Evolutionary conservation across 2,888 invertebrate genomes (phyloP), one percentile per base, ranked within the genome.

Genomic region (Erpobdella octoculata): DNA sequence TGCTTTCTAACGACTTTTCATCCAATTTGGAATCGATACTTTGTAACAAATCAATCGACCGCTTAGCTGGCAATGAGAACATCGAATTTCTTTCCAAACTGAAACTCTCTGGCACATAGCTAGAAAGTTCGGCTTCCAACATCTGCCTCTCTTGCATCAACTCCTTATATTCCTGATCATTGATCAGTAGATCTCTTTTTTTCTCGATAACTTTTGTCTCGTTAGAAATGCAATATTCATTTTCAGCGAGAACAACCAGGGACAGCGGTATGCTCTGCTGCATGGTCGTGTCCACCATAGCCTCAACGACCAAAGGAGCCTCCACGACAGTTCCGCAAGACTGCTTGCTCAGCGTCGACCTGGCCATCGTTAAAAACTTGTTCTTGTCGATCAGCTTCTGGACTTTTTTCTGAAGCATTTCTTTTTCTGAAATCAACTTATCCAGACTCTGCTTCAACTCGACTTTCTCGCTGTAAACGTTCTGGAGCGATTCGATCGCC

Each of bases 371-470:
- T 9, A 65, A 18, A 36, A 25, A 53, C 31, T 58, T 72, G 28
- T 48, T 61, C 35, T 70, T 72, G n/a, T 70, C 66, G 25, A 35
- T 46, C 37, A 70, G 37, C 58, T 72, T 70, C 18, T 37, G 48
- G 68, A 73, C 59, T 38, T 67, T 71, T n/a, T 41, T 68, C 15
- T 38, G 48, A 33, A 73, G 69, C n/a, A 31, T 41, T 15, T 69
- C 66, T 41, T 70, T 69, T 28, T 72, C 72, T 15, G 59, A 53
- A 25, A 36, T 35, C 38, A 73, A 21, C 36, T 46, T 41, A 25
- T 73, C 74, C 12, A 73, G 41, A n/a, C 37, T 58, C 68, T 73
- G 72, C 41, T 74, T 73, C 48, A 72, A 58, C 37, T 73, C 74
- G 12, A 74, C 68, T 21, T 69, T 69, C 25, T 73, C 73, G 25